Evolutionary conservation across 2,888 invertebrate species (phyloP).

Genomic region (Erynnis tages): DNA sequence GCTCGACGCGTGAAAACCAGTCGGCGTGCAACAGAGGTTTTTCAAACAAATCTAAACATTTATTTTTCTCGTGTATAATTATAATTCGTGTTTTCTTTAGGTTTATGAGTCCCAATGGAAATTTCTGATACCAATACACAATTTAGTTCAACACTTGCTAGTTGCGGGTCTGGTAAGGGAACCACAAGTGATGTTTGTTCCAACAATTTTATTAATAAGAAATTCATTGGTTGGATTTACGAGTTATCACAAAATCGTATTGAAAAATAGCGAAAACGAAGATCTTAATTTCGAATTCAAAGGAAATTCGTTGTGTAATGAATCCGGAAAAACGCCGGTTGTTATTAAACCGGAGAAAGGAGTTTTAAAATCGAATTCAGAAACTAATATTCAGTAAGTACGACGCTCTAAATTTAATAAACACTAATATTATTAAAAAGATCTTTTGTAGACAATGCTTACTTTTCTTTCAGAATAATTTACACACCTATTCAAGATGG

Average conservation of each 20-base stretch:
- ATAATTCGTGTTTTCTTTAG: constrained; percentile 33
- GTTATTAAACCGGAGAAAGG: constrained; percentile 75
- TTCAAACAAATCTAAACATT: no score
- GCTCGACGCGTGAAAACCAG: no score
- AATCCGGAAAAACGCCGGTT: constrained; percentile 76
- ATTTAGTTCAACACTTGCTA: constrained; percentile 79
- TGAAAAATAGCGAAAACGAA: constrained; percentile 81
- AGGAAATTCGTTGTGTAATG: constrained; percentile 78
- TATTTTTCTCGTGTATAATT: neutral
- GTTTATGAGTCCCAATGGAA: constrained; percentile 85
- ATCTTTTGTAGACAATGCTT: no score
- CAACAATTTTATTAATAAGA: constrained; percentile 81
- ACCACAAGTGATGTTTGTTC: constrained; percentile 82
- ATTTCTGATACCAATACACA: constrained; percentile 81
- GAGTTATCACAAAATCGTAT: constrained; percentile 57
- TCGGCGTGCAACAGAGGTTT: no score
- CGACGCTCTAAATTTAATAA: neutral
- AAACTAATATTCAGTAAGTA: constrained; percentile 76
- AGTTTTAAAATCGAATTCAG: constrained; percentile 64
- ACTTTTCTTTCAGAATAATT: constrained; percentile 75
- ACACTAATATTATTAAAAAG: neutral
- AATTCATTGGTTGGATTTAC: constrained; percentile 83
- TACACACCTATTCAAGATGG: constrained; percentile 80
- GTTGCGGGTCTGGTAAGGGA: constrained; percentile 84
- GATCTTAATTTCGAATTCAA: constrained; percentile 75